These are phyloP conservation scores for Drosophila emarginata DNA, from an alignment of 2,888 invertebrate genomes.

Conservation along the genomic window DNA sequence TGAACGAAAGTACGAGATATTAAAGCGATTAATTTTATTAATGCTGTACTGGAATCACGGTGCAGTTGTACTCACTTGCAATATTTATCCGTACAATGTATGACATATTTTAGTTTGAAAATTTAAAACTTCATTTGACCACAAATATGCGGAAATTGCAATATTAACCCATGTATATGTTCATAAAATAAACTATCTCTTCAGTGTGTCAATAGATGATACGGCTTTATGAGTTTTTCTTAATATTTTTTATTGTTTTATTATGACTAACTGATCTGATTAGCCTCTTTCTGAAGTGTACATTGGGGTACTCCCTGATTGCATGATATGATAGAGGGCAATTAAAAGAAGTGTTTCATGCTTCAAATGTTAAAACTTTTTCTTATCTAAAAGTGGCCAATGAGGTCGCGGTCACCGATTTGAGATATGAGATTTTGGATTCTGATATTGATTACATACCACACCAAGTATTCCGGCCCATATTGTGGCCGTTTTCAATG, in stretches of 20 bases:
- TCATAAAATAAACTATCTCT: not conserved
- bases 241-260: not conserved
- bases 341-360: constrained; percentile 18
- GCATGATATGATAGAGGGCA: not conserved
- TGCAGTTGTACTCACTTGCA: too few relatives aligned
- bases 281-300: not conserved
- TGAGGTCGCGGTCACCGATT: constrained; percentile 38
- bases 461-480: constrained; percentile 63
- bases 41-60: too few relatives aligned
- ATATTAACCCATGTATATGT: not conserved
- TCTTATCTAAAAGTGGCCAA: constrained; percentile 11
- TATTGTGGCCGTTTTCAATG: constrained; percentile 45
- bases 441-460: constrained; percentile 51
- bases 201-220: not conserved
- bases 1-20: too few relatives aligned
- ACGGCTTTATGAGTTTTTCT: not conserved
- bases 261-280: not conserved
- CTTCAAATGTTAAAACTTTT: not conserved
- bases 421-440: not conserved
- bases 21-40: too few relatives aligned
- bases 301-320: constrained; percentile 2
- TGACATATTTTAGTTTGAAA: not conserved
- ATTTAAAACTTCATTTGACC: not conserved
- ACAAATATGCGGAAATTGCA: not conserved
- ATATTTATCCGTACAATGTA: too few relatives aligned